Percentiles rank a stretch among this genome's conserved stretches.
These are phyloP conservation scores for Podotricha telesiphe DNA, from an alignment of 2,888 invertebrate species.

Conservation along the genomic window DNA sequence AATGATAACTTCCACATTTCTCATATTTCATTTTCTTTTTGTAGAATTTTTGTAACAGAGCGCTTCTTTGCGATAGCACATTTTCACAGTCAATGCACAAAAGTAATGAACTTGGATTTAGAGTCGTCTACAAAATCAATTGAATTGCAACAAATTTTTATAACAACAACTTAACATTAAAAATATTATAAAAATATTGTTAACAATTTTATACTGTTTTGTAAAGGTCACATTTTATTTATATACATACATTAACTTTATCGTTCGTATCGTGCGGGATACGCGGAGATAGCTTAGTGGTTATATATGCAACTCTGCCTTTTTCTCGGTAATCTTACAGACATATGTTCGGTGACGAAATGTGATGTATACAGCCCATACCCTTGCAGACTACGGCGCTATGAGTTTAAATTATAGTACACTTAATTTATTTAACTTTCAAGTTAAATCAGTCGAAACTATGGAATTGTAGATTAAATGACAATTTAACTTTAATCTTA, in stretches of 20 bases:
- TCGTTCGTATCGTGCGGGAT: no score
- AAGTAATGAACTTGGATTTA: slow-evolving; percentile 57
- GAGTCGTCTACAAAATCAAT: slow-evolving; percentile 19
- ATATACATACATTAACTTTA: no score
- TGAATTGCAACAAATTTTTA: slow-evolving; percentile 6
- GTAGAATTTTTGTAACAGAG: slow-evolving; percentile 25
- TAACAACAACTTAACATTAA: not conserved
- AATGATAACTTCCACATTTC: slow-evolving; percentile 18
- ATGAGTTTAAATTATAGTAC: not conserved
- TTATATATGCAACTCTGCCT: no score
- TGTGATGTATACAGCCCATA: no score
- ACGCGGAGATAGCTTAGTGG: no score
- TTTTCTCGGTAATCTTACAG: no score
- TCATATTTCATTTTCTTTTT: slow-evolving; percentile 30
- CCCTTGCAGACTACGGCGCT: no score
- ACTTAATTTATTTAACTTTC: not conserved
- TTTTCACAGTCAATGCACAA: slow-evolving; percentile 49
- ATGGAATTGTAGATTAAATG: slow-evolving; percentile 1
- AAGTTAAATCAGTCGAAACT: not conserved
- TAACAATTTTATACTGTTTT: not conserved
- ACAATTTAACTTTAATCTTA: slow-evolving; percentile 21
- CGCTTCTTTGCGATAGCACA: slow-evolving; percentile 45
- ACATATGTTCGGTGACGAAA: no score
- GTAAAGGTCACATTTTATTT: not conserved
- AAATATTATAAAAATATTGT: not conserved